phyloP scores from a whole-genome alignment of 2,797 vertebrate genomes.

The Periophthalmus magnuspinnatus region DNA sequence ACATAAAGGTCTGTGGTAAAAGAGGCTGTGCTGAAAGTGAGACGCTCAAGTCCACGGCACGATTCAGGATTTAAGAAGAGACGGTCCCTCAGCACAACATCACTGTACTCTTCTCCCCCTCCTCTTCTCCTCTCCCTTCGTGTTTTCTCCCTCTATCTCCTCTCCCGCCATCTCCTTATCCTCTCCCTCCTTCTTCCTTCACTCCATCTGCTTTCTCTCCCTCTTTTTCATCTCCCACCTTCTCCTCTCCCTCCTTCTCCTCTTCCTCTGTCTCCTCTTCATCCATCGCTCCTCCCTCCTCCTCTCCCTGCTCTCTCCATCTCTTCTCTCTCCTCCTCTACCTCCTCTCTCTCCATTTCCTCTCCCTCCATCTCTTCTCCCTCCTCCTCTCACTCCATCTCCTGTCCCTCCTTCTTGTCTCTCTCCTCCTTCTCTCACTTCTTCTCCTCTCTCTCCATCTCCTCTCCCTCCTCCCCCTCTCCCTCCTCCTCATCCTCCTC shows the following conservation, averaged over 20 bases:
- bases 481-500: background rate
- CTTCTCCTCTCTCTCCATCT: too few species aligned
- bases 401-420: too few species aligned
- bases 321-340: too few species aligned
- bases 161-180: background rate
- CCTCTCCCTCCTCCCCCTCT: background rate
- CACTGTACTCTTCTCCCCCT: conserved; percentile 5
- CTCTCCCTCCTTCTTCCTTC: background rate
- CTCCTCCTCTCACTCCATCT: too few species aligned
- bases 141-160: background rate
- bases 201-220: too few species aligned
- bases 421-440: too few species aligned
- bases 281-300: too few species aligned
- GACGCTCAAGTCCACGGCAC: conserved; percentile 17
- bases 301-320: too few species aligned
- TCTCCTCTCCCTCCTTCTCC: background rate
- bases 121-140: background rate
- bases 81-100: conserved; percentile 24
- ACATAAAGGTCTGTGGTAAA: conserved; percentile 12
- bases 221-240: too few species aligned
- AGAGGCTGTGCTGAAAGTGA: conserved; percentile 21
- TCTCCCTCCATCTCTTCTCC: too few species aligned
- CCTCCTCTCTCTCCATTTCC: too few species aligned
- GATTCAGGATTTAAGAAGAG: conserved; percentile 24
- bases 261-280: background rate